Percentiles rank a stretch among this genome's conserved stretches.
Evolutionary conservation across 2,888 invertebrate genomes (phyloP).

Genomic region (Nephrotoma flavescens): DNA sequence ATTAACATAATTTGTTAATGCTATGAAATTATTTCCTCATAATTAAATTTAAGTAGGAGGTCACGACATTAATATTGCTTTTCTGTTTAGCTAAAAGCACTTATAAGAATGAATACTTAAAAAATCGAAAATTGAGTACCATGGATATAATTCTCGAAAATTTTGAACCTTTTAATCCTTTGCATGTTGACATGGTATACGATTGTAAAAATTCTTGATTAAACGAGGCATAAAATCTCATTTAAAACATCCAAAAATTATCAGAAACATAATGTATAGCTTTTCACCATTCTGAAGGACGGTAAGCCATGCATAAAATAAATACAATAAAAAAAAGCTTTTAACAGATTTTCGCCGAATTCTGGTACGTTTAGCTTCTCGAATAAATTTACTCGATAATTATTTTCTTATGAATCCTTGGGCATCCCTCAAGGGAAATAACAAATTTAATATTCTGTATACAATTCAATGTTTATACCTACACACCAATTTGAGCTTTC

Average conservation of each 20-base stretch:
- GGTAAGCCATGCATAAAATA: neutral
- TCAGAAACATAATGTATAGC: neutral
- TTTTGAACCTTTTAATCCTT: neutral
- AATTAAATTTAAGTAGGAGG: too few species aligned
- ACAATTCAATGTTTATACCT: too few species aligned
- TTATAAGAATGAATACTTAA: too few species aligned
- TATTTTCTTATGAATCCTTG: neutral
- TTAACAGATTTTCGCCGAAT: neutral
- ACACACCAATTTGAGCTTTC: too few species aligned
- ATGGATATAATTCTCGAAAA: neutral
- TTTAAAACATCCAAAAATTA: neutral
- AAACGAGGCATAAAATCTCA: neutral
- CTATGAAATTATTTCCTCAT: too few species aligned
- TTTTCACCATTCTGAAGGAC: neutral
- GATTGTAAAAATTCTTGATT: neutral
- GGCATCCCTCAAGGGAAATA: neutral
- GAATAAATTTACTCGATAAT: neutral
- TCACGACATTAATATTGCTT: too few species aligned
- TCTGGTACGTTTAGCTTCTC: neutral
- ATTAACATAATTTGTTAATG: too few species aligned
- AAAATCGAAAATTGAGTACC: too few species aligned
- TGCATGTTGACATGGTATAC: neutral
- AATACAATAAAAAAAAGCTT: neutral
- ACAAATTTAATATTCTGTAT: too few species aligned
- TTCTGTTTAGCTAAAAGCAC: too few species aligned